Evolutionary conservation across 1,140 invertebrate species (phyloP).

Genomic region (Rhagoletis pomonella): DNA sequence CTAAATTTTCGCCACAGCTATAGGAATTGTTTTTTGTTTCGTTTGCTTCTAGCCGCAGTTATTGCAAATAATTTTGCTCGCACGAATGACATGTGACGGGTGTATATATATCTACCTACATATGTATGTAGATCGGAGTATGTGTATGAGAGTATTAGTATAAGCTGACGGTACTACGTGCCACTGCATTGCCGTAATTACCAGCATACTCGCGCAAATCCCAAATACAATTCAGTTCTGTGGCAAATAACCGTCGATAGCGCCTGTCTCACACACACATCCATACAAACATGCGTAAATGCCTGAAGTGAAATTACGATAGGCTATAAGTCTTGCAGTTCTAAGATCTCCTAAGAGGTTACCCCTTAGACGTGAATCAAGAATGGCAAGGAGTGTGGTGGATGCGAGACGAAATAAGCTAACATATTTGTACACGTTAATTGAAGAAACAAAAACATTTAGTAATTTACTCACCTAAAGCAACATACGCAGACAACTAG

Average conservation of each 20-base stretch:
- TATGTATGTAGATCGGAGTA: too few relatives aligned
- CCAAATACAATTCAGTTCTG: neutral
- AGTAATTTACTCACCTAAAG: neutral
- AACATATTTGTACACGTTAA: neutral
- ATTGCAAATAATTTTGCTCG: constrained; percentile 43
- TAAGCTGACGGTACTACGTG: constrained; percentile 39
- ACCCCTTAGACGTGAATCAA: neutral
- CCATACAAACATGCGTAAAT: neutral
- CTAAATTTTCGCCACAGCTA: neutral
- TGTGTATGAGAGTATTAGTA: constrained; percentile 18
- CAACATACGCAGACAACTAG: neutral
- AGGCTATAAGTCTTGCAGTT: neutral
- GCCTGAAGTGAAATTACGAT: constrained; percentile 1
- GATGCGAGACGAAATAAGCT: neutral
- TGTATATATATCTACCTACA: neutral
- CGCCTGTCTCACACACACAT: constrained; percentile 14
- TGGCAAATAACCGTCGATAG: neutral
- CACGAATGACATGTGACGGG: neutral
- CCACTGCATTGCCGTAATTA: constrained; percentile 48
- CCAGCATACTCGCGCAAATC: neutral
- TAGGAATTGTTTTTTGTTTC: neutral
- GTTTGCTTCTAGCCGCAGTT: constrained; percentile 38
- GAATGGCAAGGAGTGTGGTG: neutral
- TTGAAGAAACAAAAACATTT: neutral
- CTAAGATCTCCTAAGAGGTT: neutral